Evolutionary conservation across 2,113 vertebrate species (phyloP).

Genomic region (Megaptera novaeangliae): DNA sequence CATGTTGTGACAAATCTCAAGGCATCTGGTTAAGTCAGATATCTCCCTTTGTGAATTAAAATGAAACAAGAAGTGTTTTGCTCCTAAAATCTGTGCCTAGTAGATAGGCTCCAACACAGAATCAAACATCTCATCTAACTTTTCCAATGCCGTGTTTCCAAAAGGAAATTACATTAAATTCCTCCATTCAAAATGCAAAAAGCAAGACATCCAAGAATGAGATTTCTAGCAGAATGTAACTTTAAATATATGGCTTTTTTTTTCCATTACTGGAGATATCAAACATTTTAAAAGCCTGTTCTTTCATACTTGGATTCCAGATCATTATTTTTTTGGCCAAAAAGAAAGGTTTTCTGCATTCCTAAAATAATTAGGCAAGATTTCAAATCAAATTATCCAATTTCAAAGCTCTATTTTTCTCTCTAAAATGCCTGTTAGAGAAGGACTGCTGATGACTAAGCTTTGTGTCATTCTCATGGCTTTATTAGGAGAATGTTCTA

Average conservation of each 20-base stretch:
- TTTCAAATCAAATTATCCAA: conserved; percentile 82
- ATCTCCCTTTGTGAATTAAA: conserved; percentile 50
- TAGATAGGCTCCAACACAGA: conserved; percentile 61
- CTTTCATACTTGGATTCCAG: conserved; percentile 78
- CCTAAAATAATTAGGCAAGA: conserved; percentile 82
- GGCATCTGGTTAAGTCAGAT: conserved; percentile 50
- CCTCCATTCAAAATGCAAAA: conserved; percentile 73
- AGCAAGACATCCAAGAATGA: conserved; percentile 69
- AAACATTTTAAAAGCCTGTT: conserved; percentile 72
- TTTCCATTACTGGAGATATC: conserved; percentile 67
- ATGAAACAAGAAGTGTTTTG: conserved; percentile 60
- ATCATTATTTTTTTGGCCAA: conserved; percentile 80
- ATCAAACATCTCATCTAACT: conserved; percentile 68
- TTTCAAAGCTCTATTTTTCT: conserved; percentile 80
- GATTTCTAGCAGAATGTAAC: conserved; percentile 70
- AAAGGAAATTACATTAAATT: conserved; percentile 74
- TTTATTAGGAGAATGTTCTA: conserved; percentile 87
- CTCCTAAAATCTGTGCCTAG: conserved; percentile 62
- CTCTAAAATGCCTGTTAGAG: conserved; percentile 75
- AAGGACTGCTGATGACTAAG: conserved; percentile 81
- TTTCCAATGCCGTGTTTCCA: conserved; percentile 70
- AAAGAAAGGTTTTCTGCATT: conserved; percentile 79
- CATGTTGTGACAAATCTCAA: conserved; percentile 40
- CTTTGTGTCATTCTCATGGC: conserved; percentile 78
- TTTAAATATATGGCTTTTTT: conserved; percentile 55